Percentiles rank a stretch among this genome's conserved stretches.
Conservation (phyloP, 1,140 invertebrate species). For the Drosophila suzukii region DNA sequence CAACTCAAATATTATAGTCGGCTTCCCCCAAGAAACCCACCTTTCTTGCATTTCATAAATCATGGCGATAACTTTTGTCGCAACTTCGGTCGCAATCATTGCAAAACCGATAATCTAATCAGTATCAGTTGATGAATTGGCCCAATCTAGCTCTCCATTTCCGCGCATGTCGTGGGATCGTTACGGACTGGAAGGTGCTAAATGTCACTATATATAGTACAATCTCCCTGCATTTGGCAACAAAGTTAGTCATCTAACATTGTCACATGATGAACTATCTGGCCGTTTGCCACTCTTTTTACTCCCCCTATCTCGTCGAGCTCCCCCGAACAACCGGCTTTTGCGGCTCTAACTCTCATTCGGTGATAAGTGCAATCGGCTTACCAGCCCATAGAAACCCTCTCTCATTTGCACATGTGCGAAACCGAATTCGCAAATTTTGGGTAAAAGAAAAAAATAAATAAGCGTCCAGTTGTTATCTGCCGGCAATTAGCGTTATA, state of each 20-base stretch:
- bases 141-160: slow-evolving; percentile 13
- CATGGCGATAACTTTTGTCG: slow-evolving; percentile 10
- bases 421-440: slow-evolving; percentile 52
- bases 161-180: slow-evolving; percentile 7
- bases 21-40: neutral
- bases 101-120: slow-evolving; percentile 43
- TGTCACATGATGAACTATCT: slow-evolving; percentile 65
- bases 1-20: no score
- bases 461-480: slow-evolving; percentile 45
- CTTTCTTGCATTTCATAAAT: slow-evolving; percentile 35
- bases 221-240: slow-evolving; percentile 50
- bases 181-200: slow-evolving; percentile 23
- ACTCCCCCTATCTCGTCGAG: slow-evolving; percentile 1
- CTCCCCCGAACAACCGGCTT: slow-evolving; percentile 49
- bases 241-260: slow-evolving; percentile 14
- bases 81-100: slow-evolving; percentile 6
- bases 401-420: slow-evolving; percentile 8
- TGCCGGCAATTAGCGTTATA: slow-evolving; percentile 69
- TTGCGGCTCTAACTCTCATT: slow-evolving; percentile 46
- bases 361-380: slow-evolving; percentile 70
- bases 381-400: slow-evolving; percentile 1
- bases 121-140: slow-evolving; percentile 13
- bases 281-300: neutral
- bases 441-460: slow-evolving; percentile 26
- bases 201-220: slow-evolving; percentile 10